Base-by-base conservation (phyloP, 2,888 invertebrate species). In the Shargacucullia verbasci region DNA sequence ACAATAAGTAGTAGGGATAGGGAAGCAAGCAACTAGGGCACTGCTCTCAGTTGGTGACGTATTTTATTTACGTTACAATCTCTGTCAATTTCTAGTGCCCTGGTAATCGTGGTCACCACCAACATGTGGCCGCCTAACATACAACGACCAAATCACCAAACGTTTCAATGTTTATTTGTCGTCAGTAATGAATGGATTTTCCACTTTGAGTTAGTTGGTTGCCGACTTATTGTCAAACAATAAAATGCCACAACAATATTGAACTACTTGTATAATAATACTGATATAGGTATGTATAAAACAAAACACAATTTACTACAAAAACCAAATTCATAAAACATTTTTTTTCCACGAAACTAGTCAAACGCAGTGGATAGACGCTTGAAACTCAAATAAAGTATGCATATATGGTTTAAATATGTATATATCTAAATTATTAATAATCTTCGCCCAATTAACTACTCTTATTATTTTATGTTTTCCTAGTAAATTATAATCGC, bases 101-200 rank as follows among this genome's bases (percentile, higher is more conserved):
- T 75, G 44, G 75, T 79, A 41, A 41, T 61, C 50, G 59, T 65
- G 66, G 65, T 77, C 68, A 55, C 75, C 64, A 29, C 49, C 59
- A 71, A 75, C 73, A 70, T 70, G 77, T 74, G 76, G 69, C 64
- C 67, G 77, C 55, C 50, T 54, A 54, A 41, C 73, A 63, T 47
- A 43, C 60, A 52, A 40, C 39, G 14, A 45, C 11, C 45, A 29
- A n/a, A n/a, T n/a, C 10, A 31, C 34, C 31, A 29, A 59, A n/a
- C 31, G 15, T 25, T 13, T 10, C 7, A 35, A n/a, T 13, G 25
- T 46, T 38, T 35, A 27, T 43, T 14, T 25, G 13, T 7, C 20
- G 20, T 29, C 29, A 29, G 9, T 6, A 29, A 20, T n/a, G 4
- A 20, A 4, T 20, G 20, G 20, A n/a, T n/a, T 20, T 20, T 20